phyloP scores from a whole-genome alignment of 53 echinoderm and acorn worm genomes.

The Paracentrotus lividus region DNA sequence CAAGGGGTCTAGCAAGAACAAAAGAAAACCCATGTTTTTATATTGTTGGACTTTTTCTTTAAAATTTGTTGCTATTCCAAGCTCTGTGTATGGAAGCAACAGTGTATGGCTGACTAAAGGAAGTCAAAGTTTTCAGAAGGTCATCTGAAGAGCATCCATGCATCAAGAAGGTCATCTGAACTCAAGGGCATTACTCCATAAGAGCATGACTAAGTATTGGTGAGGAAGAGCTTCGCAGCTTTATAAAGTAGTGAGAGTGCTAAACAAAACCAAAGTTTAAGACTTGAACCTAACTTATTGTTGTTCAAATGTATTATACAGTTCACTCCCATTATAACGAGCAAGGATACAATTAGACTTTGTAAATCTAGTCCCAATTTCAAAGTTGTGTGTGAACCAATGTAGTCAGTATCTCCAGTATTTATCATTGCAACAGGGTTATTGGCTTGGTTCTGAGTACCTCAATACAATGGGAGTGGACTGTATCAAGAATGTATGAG shows the following conservation, averaged over 20 bases:
- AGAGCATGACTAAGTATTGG: not conserved
- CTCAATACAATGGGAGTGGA: too few relatives aligned
- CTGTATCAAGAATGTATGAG: too few relatives aligned
- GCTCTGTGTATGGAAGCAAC: not conserved
- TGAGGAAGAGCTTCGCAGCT: not conserved
- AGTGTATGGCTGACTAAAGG: not conserved
- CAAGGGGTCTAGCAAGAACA: constrained; percentile 42
- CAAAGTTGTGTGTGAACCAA: too few relatives aligned
- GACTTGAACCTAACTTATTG: not conserved
- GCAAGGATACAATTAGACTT: too few relatives aligned
- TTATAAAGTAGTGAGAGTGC: not conserved
- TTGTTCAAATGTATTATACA: not conserved
- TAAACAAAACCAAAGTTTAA: not conserved
- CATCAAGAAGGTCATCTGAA: not conserved
- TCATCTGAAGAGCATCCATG: not conserved
- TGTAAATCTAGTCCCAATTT: too few relatives aligned
- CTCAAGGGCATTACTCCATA: not conserved
- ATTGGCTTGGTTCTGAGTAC: too few relatives aligned
- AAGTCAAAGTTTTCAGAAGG: not conserved
- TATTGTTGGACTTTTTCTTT: constrained; percentile 29
- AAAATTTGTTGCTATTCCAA: not conserved
- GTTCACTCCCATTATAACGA: too few relatives aligned
- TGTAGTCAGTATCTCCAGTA: too few relatives aligned
- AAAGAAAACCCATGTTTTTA: constrained; percentile 6
- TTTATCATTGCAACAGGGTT: too few relatives aligned